These are phyloP conservation scores for Gymnocheta viridis DNA, from an alignment of 2,888 invertebrate species.

Conservation along the genomic window DNA sequence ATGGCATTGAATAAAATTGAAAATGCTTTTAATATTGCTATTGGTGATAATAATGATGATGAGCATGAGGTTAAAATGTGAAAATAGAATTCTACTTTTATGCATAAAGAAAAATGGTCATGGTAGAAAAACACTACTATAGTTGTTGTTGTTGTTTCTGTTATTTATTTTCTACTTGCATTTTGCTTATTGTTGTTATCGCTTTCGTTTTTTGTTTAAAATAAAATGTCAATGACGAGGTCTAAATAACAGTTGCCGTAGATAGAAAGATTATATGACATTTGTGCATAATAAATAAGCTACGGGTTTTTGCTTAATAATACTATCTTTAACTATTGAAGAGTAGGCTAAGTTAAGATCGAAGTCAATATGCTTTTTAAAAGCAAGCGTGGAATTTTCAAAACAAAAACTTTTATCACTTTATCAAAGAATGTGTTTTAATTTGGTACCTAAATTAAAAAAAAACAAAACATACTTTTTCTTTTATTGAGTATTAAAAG, in stretches of 20 bases:
- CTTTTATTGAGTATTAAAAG: too few species aligned
- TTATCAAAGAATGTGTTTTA: too few species aligned
- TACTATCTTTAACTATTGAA: too few species aligned
- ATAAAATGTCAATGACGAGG: conserved; percentile 48
- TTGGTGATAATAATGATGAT: conserved; percentile 19
- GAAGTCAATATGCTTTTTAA: too few species aligned
- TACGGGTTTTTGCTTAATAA: not conserved
- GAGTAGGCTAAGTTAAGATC: too few species aligned
- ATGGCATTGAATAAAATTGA: conserved; percentile 62
- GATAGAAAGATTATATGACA: conserved; percentile 4
- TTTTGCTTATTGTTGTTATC: conserved; percentile 2
- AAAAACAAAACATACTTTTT: too few species aligned
- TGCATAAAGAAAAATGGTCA: conserved; percentile 64
- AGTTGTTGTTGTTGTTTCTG: not conserved
- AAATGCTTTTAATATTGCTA: conserved; percentile 49
- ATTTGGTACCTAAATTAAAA: too few species aligned
- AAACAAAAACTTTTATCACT: too few species aligned
- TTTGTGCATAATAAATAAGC: conserved; percentile 11
- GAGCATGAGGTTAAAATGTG: conserved; percentile 38
- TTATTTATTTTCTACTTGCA: not conserved
- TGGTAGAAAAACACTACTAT: conserved; percentile 2
- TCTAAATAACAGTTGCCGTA: not conserved
- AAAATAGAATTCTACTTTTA: conserved; percentile 22
- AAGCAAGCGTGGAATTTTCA: too few species aligned
- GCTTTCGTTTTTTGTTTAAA: not conserved